Percentiles rank a stretch among this genome's conserved stretches.
Conservation (phyloP, 2,888 invertebrate species). For the Drosophila sordidula region DNA sequence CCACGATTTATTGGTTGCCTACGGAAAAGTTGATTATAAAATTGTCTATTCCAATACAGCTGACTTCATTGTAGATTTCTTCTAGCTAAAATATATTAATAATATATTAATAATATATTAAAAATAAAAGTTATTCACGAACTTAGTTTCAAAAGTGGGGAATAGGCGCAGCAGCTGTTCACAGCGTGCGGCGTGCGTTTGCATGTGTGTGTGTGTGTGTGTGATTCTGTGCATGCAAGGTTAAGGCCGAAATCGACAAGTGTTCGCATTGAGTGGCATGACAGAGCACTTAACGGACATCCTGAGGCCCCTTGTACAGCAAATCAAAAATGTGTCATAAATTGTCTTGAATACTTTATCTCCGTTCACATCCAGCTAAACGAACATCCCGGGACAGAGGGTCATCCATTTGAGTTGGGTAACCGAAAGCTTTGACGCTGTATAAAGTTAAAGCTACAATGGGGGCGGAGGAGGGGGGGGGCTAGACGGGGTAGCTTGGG, state of each 20-base stretch:
- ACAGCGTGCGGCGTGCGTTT: no score
- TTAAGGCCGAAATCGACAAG: constrained; percentile 21
- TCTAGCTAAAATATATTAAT: no score
- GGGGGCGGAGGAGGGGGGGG: not conserved
- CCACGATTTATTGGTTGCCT: no score
- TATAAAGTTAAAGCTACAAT: constrained; percentile 50
- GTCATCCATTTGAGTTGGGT: constrained; percentile 48
- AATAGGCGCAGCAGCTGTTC: no score
- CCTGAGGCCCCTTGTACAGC: constrained; percentile 24
- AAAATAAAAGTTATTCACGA: no score
- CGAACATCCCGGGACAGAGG: constrained; percentile 10
- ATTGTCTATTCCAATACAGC: not conserved
- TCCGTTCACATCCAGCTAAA: constrained; percentile 12
- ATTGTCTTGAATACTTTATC: constrained; percentile 12
- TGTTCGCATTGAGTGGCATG: constrained; percentile 25
- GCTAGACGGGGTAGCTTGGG: not conserved
- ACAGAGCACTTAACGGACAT: constrained; percentile 42
- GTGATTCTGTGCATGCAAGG: not conserved
- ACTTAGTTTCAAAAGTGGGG: no score
- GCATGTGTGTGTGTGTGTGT: no score
- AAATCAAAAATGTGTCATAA: constrained; percentile 36
- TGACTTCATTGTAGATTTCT: not conserved
- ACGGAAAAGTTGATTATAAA: not conserved
- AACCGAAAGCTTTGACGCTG: constrained; percentile 51
- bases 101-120: no score